phyloP scores from a whole-genome alignment of 2,797 vertebrate species.

The Halcyon chelicuti region DNA sequence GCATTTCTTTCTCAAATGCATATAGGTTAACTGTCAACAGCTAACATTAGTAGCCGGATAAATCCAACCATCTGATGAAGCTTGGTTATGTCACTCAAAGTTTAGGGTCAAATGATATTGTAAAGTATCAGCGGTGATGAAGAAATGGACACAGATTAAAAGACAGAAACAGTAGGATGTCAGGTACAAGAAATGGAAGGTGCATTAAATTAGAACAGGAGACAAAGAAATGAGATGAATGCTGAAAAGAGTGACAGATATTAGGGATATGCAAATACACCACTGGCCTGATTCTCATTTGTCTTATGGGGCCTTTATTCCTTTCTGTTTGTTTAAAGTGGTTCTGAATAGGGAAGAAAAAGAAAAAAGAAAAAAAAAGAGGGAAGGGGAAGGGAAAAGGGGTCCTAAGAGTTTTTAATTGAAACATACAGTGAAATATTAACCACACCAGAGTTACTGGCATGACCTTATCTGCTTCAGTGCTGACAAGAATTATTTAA shows the following conservation, averaged over 20 bases:
- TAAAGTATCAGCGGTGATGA: background rate
- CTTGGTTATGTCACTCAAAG: background rate
- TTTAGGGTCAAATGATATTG: background rate
- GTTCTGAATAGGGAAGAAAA: background rate
- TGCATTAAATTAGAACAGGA: background rate
- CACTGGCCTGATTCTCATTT: background rate
- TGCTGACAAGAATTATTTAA: background rate
- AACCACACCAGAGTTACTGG: background rate
- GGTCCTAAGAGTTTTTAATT: background rate
- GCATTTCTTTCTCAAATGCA: background rate
- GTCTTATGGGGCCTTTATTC: background rate
- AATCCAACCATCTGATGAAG: background rate
- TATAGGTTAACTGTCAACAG: background rate
- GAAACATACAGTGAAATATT: background rate
- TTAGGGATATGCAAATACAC: background rate
- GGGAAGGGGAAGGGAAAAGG: background rate
- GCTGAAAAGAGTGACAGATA: background rate
- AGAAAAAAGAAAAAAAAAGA: background rate
- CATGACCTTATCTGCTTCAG: background rate
- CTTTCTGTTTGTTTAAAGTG: background rate
- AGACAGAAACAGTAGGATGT: background rate
- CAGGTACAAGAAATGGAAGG: background rate
- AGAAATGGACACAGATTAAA: background rate
- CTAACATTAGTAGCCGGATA: background rate
- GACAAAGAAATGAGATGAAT: background rate